Conservation (phyloP, 2,797 vertebrate species). For the Melanotaenia maccullochi region DNA sequence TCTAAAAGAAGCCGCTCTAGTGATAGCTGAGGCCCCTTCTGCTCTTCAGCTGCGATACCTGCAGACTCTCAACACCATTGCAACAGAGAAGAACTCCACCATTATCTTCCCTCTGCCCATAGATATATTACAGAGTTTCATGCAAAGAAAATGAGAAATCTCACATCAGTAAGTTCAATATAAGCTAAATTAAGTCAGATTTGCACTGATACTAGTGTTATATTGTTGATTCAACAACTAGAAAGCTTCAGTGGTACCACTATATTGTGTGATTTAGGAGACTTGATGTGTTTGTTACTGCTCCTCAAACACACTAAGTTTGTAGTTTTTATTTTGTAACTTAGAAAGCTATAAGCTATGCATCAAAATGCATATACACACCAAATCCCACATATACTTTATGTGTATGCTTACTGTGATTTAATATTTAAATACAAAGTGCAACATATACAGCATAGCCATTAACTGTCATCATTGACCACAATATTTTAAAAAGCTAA, state of each 20-base stretch:
- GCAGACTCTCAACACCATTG: conserved; percentile 82
- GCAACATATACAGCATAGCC: conserved; percentile 75
- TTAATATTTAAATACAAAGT: conserved; percentile 83
- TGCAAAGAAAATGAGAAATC: conserved; percentile 53
- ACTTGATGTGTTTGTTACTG: not conserved
- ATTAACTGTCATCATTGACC: conserved; percentile 64
- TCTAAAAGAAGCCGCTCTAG: conserved; percentile 83
- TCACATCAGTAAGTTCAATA: not conserved
- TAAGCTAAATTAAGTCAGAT: conserved; percentile 1
- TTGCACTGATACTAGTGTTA: not conserved
- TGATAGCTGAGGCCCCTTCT: conserved; percentile 82
- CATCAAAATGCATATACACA: conserved; percentile 25
- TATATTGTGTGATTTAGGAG: not conserved
- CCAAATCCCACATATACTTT: conserved; percentile 15
- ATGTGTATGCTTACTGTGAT: conserved; percentile 55
- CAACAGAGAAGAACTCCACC: conserved; percentile 84
- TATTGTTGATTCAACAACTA: not conserved
- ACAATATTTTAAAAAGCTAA: conserved; percentile 66
- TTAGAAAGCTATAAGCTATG: not conserved
- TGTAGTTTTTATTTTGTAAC: not conserved
- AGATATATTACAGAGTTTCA: conserved; percentile 76
- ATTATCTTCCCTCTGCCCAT: conserved; percentile 85
- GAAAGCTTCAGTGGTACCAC: conserved; percentile 1
- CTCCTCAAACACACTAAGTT: not conserved
- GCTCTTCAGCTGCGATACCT: conserved; percentile 85